phyloP scores from a whole-genome alignment of 2,113 vertebrate genomes.

The Passerina amoena region DNA sequence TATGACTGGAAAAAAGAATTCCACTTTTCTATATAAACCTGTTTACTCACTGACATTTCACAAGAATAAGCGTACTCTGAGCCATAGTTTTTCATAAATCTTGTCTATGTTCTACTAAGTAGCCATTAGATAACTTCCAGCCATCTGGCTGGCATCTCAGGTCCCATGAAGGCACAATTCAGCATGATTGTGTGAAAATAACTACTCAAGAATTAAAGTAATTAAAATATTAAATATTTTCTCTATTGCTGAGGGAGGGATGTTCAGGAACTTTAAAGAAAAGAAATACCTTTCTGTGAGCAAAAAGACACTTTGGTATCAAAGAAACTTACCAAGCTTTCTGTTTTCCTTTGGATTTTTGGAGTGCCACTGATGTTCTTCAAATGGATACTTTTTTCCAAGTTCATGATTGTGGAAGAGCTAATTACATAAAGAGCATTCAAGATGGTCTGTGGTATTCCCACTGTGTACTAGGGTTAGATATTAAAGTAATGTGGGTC shows the following conservation, averaged over 20 bases:
- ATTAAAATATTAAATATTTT: not conserved
- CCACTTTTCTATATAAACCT: not conserved
- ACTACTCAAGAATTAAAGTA: not conserved
- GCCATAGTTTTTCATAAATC: not conserved
- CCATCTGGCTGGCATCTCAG: not conserved
- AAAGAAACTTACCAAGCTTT: not conserved
- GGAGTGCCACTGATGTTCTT: not conserved
- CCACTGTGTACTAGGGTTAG: not conserved
- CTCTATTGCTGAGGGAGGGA: fast-evolving
- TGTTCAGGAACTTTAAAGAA: not conserved
- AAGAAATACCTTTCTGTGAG: not conserved
- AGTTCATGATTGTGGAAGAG: not conserved
- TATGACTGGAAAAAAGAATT: not conserved
- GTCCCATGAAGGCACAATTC: not conserved
- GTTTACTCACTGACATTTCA: slow-evolving; percentile 1
- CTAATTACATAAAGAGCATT: not conserved
- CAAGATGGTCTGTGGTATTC: not conserved
- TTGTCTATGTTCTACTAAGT: not conserved
- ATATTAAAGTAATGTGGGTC: not conserved
- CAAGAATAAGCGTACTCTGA: not conserved
- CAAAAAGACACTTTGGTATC: not conserved
- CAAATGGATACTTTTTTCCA: not conserved
- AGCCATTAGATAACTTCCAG: not conserved
- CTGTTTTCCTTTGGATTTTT: not conserved
- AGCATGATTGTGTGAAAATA: not conserved